Conservation (phyloP, 2,113 vertebrate genomes). For the Callaeas wilsoni region DNA sequence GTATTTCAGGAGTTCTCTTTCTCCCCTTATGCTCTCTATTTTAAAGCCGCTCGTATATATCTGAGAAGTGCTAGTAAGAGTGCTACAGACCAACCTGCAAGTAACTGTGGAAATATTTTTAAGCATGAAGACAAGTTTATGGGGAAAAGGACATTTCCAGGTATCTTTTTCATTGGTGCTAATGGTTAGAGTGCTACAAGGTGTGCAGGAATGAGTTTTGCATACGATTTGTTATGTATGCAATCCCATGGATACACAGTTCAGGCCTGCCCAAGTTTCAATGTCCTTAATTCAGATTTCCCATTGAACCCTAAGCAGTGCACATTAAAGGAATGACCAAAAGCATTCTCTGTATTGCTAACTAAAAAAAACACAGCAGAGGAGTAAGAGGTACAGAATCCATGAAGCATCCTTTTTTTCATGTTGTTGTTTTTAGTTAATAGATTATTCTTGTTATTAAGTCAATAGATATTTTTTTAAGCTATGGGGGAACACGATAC, state of each 20-base stretch:
- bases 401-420: neutral
- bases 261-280: neutral
- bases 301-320: neutral
- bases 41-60: conserved; percentile 23
- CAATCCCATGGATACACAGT: neutral
- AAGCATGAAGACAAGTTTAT: neutral
- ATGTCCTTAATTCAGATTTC: neutral
- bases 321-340: neutral
- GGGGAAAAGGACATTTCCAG: neutral
- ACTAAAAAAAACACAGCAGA: neutral
- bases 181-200: neutral
- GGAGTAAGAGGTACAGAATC: neutral
- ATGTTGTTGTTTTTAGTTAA: neutral
- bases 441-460: neutral
- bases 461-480: neutral
- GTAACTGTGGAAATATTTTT: neutral
- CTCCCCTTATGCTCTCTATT: conserved; percentile 15
- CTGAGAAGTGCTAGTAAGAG: neutral
- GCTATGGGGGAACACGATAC: rapidly evolving
- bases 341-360: neutral
- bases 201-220: neutral
- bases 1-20: conserved; percentile 1
- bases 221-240: neutral
- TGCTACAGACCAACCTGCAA: neutral
- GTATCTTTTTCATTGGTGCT: neutral